Conservation (phyloP, 2,113 vertebrate species). For the Candoia aspera region DNA sequence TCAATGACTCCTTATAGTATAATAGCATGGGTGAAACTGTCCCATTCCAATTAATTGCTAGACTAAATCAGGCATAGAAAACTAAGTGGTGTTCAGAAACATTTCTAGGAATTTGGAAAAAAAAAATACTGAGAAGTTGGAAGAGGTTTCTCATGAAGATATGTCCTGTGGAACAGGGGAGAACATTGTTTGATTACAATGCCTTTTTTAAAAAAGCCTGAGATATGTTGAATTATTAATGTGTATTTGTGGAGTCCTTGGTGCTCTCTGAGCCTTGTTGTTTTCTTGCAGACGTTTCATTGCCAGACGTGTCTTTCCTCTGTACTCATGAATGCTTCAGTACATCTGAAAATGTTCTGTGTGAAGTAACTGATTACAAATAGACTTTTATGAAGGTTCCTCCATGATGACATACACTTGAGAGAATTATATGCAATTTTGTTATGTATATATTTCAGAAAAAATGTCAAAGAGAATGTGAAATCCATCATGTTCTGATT, state of each 20-base stretch:
- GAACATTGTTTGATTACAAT: not conserved
- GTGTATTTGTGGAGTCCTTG: no score
- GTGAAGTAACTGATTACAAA: slow-evolving; percentile 62
- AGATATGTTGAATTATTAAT: slow-evolving; percentile 60
- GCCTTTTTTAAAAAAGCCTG: slow-evolving; percentile 18
- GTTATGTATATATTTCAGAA: slow-evolving; percentile 63
- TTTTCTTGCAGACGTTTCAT: no score
- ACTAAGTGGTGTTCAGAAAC: accelerated
- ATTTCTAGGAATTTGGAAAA: not conserved
- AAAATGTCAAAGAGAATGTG: slow-evolving; percentile 56
- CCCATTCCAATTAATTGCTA: not conserved
- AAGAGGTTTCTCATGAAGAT: not conserved
- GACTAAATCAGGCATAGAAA: not conserved
- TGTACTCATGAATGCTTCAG: slow-evolving; percentile 45
- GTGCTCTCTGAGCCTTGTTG: no score
- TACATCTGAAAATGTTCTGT: slow-evolving; percentile 62
- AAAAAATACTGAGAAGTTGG: not conserved
- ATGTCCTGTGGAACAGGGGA: not conserved
- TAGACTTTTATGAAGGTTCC: slow-evolving; percentile 63
- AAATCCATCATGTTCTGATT: slow-evolving; percentile 39
- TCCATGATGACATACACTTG: slow-evolving; percentile 51
- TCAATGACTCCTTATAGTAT: not conserved
- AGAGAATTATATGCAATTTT: slow-evolving; percentile 55
- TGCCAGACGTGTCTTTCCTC: slow-evolving; percentile 38
- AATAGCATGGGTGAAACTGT: not conserved